Evolutionary conservation across 2,797 vertebrate species (phyloP).

Genomic region (Lepidocolaptes lacrymiger): DNA sequence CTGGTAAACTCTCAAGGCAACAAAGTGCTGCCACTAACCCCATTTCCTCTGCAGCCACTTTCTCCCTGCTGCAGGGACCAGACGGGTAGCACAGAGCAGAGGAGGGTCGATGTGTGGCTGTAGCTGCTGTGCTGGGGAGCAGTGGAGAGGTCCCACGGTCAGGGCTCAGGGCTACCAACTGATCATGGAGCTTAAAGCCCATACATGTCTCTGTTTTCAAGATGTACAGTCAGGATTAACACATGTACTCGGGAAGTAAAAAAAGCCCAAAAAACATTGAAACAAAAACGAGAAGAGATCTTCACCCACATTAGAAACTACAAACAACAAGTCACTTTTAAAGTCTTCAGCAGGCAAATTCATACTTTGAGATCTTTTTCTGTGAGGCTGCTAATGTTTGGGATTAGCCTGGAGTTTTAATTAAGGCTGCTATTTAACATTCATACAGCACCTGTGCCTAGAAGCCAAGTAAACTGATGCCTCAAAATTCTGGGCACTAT

Average conservation of each 20-base stretch:
- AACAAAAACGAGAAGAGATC: background rate
- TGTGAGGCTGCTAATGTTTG: background rate
- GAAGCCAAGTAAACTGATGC: background rate
- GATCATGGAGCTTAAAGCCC: background rate
- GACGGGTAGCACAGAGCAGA: background rate
- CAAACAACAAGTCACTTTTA: background rate
- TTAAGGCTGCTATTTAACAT: conserved; percentile 15
- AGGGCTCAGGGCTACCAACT: background rate
- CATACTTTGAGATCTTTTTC: background rate
- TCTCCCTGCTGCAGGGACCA: background rate
- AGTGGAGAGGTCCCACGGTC: background rate
- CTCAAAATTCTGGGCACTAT: background rate
- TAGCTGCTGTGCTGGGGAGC: background rate
- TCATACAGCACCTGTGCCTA: background rate
- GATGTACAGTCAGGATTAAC: background rate
- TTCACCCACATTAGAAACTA: background rate
- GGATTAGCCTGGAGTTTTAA: background rate
- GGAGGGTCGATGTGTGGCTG: rapidly evolving
- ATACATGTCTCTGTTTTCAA: background rate
- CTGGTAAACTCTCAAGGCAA: background rate
- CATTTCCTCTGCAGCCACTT: background rate
- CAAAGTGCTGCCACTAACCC: background rate
- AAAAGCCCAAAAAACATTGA: too few relatives aligned
- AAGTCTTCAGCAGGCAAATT: background rate
- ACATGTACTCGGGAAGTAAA: background rate